Evolutionary conservation across 2,888 invertebrate species (phyloP).

Genomic region (Allacma fusca): DNA sequence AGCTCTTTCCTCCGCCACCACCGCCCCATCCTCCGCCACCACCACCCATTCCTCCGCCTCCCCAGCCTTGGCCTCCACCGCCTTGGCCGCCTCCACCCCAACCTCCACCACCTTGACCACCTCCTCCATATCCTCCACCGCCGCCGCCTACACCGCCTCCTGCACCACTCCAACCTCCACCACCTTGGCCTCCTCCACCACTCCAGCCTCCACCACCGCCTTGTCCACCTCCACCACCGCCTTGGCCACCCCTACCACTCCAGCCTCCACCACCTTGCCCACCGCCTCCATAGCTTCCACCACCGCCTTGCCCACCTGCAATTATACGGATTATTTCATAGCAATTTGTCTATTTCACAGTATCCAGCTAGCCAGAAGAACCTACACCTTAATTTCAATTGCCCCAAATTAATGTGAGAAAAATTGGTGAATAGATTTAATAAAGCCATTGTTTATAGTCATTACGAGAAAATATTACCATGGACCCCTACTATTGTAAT

Average conservation of each 20-base stretch:
- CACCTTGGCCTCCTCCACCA: slow-evolving; percentile 57
- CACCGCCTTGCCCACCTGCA: slow-evolving; percentile 8
- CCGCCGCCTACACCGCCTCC: not conserved
- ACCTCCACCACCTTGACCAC: slow-evolving; percentile 61
- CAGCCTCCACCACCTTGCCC: not conserved
- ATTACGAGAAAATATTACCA: too few species aligned
- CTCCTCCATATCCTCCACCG: slow-evolving; percentile 11
- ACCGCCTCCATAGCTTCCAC: slow-evolving; percentile 13
- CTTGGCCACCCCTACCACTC: slow-evolving; percentile 61
- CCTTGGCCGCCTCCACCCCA: slow-evolving; percentile 54
- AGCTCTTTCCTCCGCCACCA: not conserved
- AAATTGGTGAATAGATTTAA: too few species aligned
- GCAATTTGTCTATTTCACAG: not conserved
- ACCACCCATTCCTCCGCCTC: not conserved
- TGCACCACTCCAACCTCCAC: slow-evolving; percentile 44
- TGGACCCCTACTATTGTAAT: too few species aligned
- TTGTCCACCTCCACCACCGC: slow-evolving; percentile 59
- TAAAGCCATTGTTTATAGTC: too few species aligned
- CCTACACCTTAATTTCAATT: too few species aligned
- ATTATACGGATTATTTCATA: not conserved
- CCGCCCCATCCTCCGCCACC: not conserved
- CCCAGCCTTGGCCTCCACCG: not conserved
- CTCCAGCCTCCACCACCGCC: slow-evolving; percentile 59
- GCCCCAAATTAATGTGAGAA: too few species aligned
- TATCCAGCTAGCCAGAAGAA: too few species aligned